Percentiles rank a stretch among this genome's conserved stretches.
Conservation (phyloP, 1,140 invertebrate species). For the Dinothrombium tinctorium region DNA sequence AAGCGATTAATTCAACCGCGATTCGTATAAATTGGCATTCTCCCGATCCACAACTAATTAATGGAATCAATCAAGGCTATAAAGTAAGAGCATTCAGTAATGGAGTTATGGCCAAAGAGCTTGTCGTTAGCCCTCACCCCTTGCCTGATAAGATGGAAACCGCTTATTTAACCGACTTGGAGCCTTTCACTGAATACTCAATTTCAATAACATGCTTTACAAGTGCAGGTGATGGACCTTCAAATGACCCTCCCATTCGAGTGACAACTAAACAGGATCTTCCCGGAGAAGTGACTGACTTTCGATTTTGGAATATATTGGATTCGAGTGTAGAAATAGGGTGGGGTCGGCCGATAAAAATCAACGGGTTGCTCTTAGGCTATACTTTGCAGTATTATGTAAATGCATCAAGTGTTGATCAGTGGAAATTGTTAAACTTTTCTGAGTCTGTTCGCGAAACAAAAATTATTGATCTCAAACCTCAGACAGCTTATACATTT, state of each 20-base stretch:
- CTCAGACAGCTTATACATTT: constrained; percentile 76
- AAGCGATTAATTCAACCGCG: constrained; percentile 65
- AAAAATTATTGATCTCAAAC: constrained; percentile 29
- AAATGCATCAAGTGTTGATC: constrained; percentile 15
- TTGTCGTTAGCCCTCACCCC: constrained; percentile 40
- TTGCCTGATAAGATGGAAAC: constrained; percentile 55
- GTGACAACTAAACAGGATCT: constrained; percentile 76
- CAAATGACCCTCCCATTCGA: constrained; percentile 36
- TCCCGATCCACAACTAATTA: constrained; percentile 87
- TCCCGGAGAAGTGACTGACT: constrained; percentile 57
- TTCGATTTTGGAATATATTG: constrained; percentile 78
- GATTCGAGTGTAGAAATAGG: constrained; percentile 69
- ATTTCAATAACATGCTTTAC: constrained; percentile 87
- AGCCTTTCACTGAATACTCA: constrained; percentile 71
- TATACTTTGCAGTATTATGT: constrained; percentile 25
- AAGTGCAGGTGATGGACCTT: constrained; percentile 73
- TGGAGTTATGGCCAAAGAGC: constrained; percentile 2
- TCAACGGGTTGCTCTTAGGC: constrained; percentile 48
- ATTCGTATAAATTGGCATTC: constrained; percentile 61
- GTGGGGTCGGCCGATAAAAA: constrained; percentile 59
- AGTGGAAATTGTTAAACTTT: constrained; percentile 28
- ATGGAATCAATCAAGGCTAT: constrained; percentile 95
- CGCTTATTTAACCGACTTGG: constrained; percentile 41
- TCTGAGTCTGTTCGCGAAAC: constrained; percentile 29
- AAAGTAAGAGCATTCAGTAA: constrained; percentile 28